Conservation (phyloP, 2,797 vertebrate species). For the Amblyraja radiata region DNA sequence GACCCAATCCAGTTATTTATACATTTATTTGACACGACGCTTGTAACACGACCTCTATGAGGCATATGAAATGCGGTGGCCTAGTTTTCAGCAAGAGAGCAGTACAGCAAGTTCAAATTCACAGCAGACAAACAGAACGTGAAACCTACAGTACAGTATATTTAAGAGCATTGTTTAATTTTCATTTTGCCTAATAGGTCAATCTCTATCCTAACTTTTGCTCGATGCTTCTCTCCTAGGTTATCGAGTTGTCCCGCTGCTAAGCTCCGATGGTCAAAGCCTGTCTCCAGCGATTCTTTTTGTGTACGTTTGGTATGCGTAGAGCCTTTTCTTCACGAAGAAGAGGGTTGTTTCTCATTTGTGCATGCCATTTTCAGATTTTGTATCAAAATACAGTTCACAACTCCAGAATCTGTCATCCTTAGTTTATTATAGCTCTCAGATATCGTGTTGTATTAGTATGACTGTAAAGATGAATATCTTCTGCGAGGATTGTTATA, state of each 20-base stretch:
- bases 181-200: background rate
- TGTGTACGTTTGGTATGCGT: slow-evolving; percentile 64
- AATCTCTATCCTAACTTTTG: background rate
- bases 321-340: slow-evolving; percentile 39
- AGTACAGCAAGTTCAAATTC: background rate
- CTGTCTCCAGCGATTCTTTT: slow-evolving; percentile 71
- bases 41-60: background rate
- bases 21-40: background rate
- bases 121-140: background rate
- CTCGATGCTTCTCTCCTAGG: slow-evolving; percentile 56
- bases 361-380: background rate
- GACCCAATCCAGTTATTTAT: background rate
- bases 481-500: background rate
- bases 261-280: slow-evolving; percentile 56
- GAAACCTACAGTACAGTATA: background rate
- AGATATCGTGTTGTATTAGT: background rate
- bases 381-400: slow-evolving; percentile 36
- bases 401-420: background rate
- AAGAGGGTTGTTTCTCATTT: background rate
- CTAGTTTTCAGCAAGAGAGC: too few species aligned
- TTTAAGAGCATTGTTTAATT: background rate
- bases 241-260: slow-evolving; percentile 69
- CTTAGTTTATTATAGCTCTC: background rate
- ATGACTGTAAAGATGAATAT: background rate
- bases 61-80: too few species aligned